Evolutionary conservation across 2,797 vertebrate species (phyloP).

Genomic region (Manis pentadactyla): DNA sequence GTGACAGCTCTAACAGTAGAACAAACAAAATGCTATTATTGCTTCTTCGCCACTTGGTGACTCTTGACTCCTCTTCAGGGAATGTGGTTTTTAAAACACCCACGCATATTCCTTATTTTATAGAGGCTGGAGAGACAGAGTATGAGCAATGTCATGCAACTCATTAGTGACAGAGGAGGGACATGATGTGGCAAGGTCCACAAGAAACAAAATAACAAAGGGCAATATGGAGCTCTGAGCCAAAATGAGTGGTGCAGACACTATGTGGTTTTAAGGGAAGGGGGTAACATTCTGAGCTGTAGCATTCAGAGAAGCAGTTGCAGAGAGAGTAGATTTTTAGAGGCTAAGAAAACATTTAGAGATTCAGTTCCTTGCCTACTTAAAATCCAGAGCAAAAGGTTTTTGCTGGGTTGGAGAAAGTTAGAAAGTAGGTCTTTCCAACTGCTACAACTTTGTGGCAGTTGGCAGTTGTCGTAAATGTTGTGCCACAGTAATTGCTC

Average conservation of each 20-base stretch:
- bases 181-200: not conserved
- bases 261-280: not conserved
- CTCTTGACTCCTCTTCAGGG: not conserved
- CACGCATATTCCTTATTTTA: not conserved
- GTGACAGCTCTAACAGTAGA: not conserved
- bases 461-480: not conserved
- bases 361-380: not conserved
- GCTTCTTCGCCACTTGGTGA: not conserved
- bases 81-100: not conserved
- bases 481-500: not conserved
- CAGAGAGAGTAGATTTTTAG: not conserved
- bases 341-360: not conserved
- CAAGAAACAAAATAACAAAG: not conserved
- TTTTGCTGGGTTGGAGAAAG: not conserved
- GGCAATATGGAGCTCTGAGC: not conserved
- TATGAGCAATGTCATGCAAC: not conserved
- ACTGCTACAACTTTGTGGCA: not conserved
- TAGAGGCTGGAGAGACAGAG: not conserved
- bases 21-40: not conserved
- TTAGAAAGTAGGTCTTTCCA: not conserved
- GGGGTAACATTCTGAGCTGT: not conserved
- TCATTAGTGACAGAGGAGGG: not conserved
- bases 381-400: constrained; percentile 42
- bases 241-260: not conserved
- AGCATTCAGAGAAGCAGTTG: not conserved